phyloP scores from a whole-genome alignment of 2,113 vertebrate genomes.

The Tamias sibiricus region DNA sequence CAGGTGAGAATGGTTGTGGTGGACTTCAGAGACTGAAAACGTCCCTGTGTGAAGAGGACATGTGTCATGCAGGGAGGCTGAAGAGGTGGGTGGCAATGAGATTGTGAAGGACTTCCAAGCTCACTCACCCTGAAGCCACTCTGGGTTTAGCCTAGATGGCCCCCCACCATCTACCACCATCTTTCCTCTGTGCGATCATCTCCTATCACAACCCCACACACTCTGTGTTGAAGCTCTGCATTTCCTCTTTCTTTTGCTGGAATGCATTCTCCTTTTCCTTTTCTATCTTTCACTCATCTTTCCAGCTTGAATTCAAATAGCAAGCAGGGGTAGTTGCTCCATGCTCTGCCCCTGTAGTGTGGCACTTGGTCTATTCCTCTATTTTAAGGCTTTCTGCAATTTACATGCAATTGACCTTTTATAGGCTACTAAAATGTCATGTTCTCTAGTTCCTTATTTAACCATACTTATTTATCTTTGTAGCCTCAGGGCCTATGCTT shows the following conservation, averaged over 20 bases:
- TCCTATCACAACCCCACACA: background rate
- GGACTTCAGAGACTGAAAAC: background rate
- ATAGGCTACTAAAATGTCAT: background rate
- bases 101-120: background rate
- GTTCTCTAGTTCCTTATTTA: background rate
- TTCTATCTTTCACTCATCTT: background rate
- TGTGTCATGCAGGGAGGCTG: rapidly evolving
- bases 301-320: background rate
- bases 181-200: background rate
- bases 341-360: background rate
- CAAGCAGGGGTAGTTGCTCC: background rate
- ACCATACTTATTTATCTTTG: background rate
- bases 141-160: background rate
- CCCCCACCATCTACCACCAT: background rate
- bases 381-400: background rate
- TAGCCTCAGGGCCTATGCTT: background rate
- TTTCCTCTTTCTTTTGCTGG: background rate
- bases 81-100: rapidly evolving
- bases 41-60: background rate
- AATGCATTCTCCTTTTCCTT: background rate
- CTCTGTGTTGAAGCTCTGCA: rapidly evolving
- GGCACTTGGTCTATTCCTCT: background rate
- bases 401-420: background rate
- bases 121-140: background rate
- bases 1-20: background rate